phyloP scores from a whole-genome alignment of 1,140 invertebrate species.

The Diploscapter pachys region DNA sequence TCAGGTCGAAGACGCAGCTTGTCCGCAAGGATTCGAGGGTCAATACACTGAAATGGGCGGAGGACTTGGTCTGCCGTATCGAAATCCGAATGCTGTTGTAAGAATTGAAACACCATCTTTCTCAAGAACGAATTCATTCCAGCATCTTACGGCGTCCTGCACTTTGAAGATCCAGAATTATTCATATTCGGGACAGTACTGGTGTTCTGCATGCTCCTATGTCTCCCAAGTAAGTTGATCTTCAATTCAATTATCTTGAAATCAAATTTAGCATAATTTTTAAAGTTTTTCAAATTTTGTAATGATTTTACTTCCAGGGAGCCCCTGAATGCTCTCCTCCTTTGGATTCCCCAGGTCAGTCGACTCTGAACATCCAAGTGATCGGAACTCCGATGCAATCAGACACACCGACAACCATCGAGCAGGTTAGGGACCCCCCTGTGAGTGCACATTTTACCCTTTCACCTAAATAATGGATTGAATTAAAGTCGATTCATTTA shows the following conservation, averaged over 20 bases:
- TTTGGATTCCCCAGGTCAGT: conserved; percentile 47
- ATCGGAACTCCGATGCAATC: conserved; percentile 54
- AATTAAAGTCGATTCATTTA: not conserved
- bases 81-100: conserved; percentile 27
- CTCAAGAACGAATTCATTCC: not conserved
- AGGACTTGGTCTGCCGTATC: conserved; percentile 8
- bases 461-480: not conserved
- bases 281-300: too few relatives aligned
- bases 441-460: too few relatives aligned
- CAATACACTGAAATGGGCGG: conserved; percentile 40
- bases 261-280: too few relatives aligned
- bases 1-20: conserved; percentile 50
- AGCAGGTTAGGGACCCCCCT: conserved; percentile 36
- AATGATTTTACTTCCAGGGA: conserved; percentile 19
- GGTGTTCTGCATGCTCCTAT: conserved; percentile 58
- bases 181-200: conserved; percentile 56
- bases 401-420: conserved; percentile 49
- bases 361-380: conserved; percentile 50
- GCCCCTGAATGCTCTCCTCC: conserved; percentile 54
- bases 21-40: conserved; percentile 51
- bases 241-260: not conserved
- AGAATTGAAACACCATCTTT: not conserved
- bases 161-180: conserved; percentile 53
- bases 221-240: conserved; percentile 30
- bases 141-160: conserved; percentile 43